Evolutionary conservation across 1,140 invertebrate genomes (phyloP), one percentile per base, ranked within the genome.

Genomic region (Venturia canescens): DNA sequence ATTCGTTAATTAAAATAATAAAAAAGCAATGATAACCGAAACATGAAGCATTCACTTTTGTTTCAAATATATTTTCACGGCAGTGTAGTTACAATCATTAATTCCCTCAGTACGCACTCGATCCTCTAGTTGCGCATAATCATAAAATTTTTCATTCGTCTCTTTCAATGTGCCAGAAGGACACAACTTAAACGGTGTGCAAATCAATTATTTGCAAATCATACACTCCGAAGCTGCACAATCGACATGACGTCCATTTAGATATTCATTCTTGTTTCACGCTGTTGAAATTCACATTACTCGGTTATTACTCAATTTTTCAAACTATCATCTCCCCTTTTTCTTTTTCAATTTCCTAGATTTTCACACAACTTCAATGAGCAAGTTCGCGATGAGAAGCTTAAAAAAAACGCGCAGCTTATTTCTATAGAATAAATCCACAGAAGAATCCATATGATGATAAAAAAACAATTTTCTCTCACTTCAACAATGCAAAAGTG

Each of bases 41-140:
- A 27, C 26, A 66, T 38, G 5, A 57, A 31, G 13, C 57, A 23
- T 72, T 38, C 15, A 48, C 23, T 44, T 72, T 48, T 23, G 0
- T 48, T 44, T 26, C 50, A 3, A n/a, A 72, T 72, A 72, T 72
- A 48, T 72, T 72, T 72, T 72, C 70, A 72, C 70, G 70, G 70
- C 70, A 72, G 70, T 72, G 70, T 72, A 72, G 50, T 72, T 15
- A 72, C 21, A 38, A 72, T 72, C 21, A 34, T 53, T 34, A 53
- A 67, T 18, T n/a, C 50, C 63, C 69, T n/a, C n/a, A 38, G 3
- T 26, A 60, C 57, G n/a, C 29, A 11, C 9, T 1, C 27, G 26
- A 76, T 69, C 13, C 67, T 78, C 2, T 79, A 29, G 3, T 13
- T 29, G 27, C 50, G 23, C 69, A 79, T 71, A n/a, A 29, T 44